A percentile compares a stretch with the other conserved stretches of the same genome.
These are phyloP conservation scores for Mormyrus proboscirostris DNA, from an alignment of 2,797 vertebrate species.

Conservation along the genomic window DNA sequence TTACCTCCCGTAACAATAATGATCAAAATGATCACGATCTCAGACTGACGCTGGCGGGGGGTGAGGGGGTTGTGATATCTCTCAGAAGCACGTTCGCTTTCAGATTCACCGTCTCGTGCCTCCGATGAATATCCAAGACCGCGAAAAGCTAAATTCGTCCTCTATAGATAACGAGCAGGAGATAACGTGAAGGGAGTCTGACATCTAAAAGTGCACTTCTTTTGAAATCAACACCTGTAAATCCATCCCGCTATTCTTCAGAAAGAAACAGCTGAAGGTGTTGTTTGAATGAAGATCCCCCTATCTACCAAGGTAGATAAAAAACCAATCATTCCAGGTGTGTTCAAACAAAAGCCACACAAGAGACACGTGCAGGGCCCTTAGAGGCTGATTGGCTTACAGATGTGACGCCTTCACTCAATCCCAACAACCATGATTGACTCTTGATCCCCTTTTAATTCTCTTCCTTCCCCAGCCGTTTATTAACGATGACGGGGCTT, in stretches of 20 bases:
- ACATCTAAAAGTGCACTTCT: not conserved
- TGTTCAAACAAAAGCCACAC: not conserved
- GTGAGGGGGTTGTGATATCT: not conserved
- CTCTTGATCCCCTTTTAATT: not conserved
- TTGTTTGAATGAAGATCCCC: not conserved
- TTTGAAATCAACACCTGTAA: slow-evolving; percentile 1
- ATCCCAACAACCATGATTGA: not conserved
- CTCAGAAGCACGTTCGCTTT: not conserved
- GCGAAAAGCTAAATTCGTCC: not conserved
- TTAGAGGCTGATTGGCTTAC: not conserved
- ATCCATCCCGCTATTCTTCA: not conserved
- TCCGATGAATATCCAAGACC: not conserved
- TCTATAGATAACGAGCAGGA: not conserved
- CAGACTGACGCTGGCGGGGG: not conserved
- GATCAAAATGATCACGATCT: not conserved
- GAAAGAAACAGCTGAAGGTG: not conserved
- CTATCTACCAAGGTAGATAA: not conserved
- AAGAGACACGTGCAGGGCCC: not conserved
- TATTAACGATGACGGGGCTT: slow-evolving; percentile 35
- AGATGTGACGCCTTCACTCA: not conserved
- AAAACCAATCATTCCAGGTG: not conserved
- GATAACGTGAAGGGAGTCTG: not conserved
- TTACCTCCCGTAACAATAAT: not conserved
- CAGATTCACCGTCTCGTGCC: not conserved
- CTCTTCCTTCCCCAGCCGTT: not conserved